Conservation (phyloP, 2,797 vertebrate species). For the Typhlichthys subterraneus region DNA sequence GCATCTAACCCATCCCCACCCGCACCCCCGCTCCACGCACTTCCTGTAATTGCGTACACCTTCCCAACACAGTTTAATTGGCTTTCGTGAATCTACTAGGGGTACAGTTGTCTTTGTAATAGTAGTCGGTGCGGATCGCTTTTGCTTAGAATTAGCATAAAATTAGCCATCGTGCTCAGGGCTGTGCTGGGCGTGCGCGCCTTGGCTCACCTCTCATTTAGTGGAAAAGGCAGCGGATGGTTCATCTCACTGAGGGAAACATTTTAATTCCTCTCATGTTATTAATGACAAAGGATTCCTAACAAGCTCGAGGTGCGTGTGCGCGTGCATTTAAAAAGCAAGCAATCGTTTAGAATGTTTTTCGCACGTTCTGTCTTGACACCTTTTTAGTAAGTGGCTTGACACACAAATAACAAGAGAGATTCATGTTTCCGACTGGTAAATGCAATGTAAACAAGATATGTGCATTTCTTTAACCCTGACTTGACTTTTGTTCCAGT, state of each 20-base stretch:
- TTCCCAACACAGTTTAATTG: conserved; percentile 56
- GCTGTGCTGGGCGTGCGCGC: conserved; percentile 27
- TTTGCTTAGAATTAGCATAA: conserved; percentile 60
- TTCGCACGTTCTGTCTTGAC: neutral
- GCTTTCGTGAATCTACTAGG: conserved; percentile 58
- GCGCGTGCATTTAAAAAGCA: conserved; percentile 25
- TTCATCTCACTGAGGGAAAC: conserved; percentile 48
- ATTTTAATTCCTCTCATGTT: conserved; percentile 49
- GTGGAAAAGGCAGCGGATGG: conserved; percentile 55
- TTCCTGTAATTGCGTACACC: conserved; percentile 41
- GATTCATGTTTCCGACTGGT: no score
- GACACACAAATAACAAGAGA: neutral
- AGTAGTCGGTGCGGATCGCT: conserved; percentile 46
- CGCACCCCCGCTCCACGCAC: no score
- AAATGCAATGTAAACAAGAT: no score
- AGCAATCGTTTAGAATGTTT: conserved; percentile 19
- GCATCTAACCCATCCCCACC: conserved; percentile 1
- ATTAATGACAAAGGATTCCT: no score
- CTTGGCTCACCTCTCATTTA: conserved; percentile 40
- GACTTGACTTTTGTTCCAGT: neutral
- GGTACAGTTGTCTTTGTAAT: conserved; percentile 59
- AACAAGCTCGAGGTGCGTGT: no score
- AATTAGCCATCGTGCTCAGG: conserved; percentile 57
- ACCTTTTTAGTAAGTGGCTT: neutral
- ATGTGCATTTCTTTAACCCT: neutral